Evolutionary conservation across 1,140 invertebrate genomes (phyloP), one percentile per base, ranked within the genome.

Genomic region (Hyles euphorbiae): DNA sequence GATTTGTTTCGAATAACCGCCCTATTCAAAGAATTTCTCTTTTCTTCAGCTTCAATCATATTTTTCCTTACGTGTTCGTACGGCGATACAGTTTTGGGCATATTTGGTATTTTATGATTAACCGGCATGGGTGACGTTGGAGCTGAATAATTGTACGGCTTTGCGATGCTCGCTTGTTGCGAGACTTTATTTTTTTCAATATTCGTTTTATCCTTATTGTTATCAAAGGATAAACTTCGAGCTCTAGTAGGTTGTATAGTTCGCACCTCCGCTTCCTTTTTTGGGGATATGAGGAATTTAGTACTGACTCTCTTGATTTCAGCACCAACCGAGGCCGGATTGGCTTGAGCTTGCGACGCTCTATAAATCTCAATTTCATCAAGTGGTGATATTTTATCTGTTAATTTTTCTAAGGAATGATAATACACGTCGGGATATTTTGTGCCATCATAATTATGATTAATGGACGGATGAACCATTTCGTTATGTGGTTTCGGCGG

Each of bases 261-360:
- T 61, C 85, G 67, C 4, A 89, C 86, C 68, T 87, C 83, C 0
- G 87, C 83, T 79, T 88, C 83, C 65, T 88, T 89, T 67, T 87
- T 89, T 4, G 87, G 87, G n/a, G 84, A 88, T 63, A 89, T 87
- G 8, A 86, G 70, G 55, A 89, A 87, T 65, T 78, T 83, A 32
- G 87, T 89, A 48, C 84, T 89, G 6, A 87, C 83, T 74, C 76
- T 81, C 74, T 88, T 89, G 47, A 89, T 87, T 74, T 89, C 82
- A 32, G 87, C 87, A 8, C 87, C 83, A 32, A 89, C 87, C 5
- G 87, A 83, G 22, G 79, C 71, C 1, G 85, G 82, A 65, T 86
- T 67, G 0, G 61, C 67, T 60, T 76, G 76, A 8, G 69, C 64
- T 68, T 78, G 73, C 12, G 78, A 75, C 33, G 79, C 78, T 74